Evolutionary conservation across 2,888 invertebrate species (phyloP), one percentile per base, ranked within the genome.

Genomic region (Hirtodrosophila duncani): DNA sequence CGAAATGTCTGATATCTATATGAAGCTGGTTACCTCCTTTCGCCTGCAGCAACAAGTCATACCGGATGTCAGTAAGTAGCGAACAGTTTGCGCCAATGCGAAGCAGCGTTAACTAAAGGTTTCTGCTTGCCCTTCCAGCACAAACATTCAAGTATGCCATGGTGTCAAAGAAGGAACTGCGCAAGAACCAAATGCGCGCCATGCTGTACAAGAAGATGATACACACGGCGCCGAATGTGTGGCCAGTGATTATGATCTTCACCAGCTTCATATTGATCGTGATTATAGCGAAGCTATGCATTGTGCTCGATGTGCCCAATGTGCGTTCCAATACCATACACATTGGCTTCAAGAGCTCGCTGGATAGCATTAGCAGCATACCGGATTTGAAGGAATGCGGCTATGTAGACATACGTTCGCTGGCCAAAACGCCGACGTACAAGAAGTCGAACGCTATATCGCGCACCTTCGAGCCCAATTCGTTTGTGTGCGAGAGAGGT

Each of bases 241-340:
- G 83, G 67, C 79, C 83, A 2, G 29, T 83, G 2, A 45, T 80
- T 3, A 78, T 79, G 68, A 67, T 83, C 16, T 57, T 78, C 89
- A 91, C 89, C 92, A 93, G 88, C 7, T 57, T 77, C 3, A 11
- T 83, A n/a, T 36, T 81, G 11, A 63, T 82, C 5, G 42, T 80
- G 3, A 20, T 70, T 3, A 63, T 79, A 6, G 61, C 70, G 0
- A 51, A 55, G 2, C 9, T 83, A 17, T 63, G 61, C 3, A 36
- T 63, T 2, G 38, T 64, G 5, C 31, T 80, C 3, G 39, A 55
- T 29, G 39, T 77, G 8, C 53, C 67, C 1, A 31, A 31, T 4
- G 20, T 8, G 2, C 52, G 61, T 0, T 26, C 36, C 1, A 66
- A 64, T 36, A 31, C 38, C 3, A 78, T 82, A 16, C 26, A 49